Conservation (phyloP, 2,113 vertebrate genomes). For the Astatotilapia flaviijosephi region DNA sequence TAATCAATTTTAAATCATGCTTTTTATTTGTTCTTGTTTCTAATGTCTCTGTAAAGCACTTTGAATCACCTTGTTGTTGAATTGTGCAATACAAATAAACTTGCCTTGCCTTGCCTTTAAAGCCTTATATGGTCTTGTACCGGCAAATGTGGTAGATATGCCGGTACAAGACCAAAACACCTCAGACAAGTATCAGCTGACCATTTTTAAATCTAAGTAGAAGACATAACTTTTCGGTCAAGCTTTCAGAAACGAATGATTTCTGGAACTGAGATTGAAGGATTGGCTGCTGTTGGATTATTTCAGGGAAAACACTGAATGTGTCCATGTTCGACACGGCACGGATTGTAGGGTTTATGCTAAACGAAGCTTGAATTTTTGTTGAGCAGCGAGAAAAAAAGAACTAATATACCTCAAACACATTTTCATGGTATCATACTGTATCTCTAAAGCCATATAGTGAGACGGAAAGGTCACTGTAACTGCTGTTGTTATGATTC, state of each 20-base stretch:
- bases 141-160: neutral
- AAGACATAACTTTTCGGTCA: neutral
- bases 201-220: neutral
- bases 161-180: neutral
- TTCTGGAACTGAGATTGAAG: neutral
- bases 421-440: neutral
- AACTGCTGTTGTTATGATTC: neutral
- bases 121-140: neutral
- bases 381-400: neutral
- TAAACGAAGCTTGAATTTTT: neutral
- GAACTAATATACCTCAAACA: neutral
- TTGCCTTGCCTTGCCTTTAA: neutral
- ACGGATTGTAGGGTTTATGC: neutral
- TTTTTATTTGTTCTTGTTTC: too few relatives aligned
- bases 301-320: neutral
- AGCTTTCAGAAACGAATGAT: neutral
- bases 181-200: neutral
- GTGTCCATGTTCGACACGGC: neutral
- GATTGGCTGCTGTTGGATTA: neutral
- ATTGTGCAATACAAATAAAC: too few relatives aligned
- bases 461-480: neutral
- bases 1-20: too few relatives aligned
- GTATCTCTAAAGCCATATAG: neutral
- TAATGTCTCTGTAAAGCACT: too few relatives aligned
- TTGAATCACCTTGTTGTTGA: too few relatives aligned